Evolutionary conservation across 2,888 invertebrate genomes (phyloP).

Genomic region (Melieria omissa): DNA sequence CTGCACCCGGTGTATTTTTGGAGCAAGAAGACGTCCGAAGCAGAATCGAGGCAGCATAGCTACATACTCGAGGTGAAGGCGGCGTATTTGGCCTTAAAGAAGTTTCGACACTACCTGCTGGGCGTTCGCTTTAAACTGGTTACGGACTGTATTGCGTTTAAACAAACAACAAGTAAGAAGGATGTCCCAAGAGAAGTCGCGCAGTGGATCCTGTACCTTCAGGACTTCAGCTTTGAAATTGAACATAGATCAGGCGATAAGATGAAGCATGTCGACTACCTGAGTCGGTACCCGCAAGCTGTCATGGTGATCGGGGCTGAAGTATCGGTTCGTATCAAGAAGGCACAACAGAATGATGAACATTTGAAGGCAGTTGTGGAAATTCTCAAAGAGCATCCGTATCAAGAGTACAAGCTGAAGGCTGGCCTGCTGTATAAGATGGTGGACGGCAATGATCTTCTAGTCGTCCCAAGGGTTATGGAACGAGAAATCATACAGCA

Average conservation of each 20-base stretch:
- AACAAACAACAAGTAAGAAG: constrained; percentile 35
- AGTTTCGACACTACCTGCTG: constrained; percentile 30
- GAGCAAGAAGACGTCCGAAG: constrained; percentile 24
- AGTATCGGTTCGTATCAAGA: constrained; percentile 16
- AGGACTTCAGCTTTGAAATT: constrained; percentile 27
- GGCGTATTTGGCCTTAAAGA: constrained; percentile 37
- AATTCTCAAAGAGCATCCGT: constrained; percentile 24
- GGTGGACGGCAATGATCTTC: constrained; percentile 27
- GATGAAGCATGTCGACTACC: constrained; percentile 29
- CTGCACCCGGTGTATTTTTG: constrained; percentile 20
- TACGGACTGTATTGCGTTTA: constrained; percentile 32
- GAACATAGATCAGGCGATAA: constrained; percentile 25
- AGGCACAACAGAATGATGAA: constrained; percentile 30
- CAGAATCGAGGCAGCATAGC: constrained; percentile 30
- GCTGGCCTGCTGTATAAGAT: constrained; percentile 36
- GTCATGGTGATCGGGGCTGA: constrained; percentile 4
- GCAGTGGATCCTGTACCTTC: constrained; percentile 36
- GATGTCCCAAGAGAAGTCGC: constrained; percentile 34
- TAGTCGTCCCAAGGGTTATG: constrained; percentile 37
- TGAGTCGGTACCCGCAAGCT: constrained; percentile 29
- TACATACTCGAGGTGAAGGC: constrained; percentile 38
- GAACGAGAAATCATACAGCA: constrained; percentile 32
- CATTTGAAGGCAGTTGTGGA: constrained; percentile 32
- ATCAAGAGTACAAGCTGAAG: constrained; percentile 35
- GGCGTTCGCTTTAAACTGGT: constrained; percentile 1